Base-by-base conservation (phyloP, 2,797 vertebrate species). In the Sebastes vulpes region DNA sequence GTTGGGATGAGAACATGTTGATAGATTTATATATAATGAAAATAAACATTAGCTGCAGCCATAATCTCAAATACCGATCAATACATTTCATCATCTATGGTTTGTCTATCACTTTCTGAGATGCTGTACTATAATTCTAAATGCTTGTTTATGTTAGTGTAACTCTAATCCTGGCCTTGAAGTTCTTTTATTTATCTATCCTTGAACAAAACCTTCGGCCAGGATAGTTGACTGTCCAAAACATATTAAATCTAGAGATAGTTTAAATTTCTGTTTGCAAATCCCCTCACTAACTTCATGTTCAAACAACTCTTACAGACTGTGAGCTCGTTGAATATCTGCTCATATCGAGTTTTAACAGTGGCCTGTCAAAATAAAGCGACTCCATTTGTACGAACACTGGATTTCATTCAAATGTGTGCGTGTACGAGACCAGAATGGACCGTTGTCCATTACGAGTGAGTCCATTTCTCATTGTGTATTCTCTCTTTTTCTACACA, bases 401-500 rank as follows among this genome's bases (percentile, higher is more conserved):
- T 67, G 35, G 35, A 35, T 53, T 74, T 46, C 14, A 26, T 20
- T 70, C 25, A 64, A 10, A 29, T 29, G 25, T 65, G 11, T 72
- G 48, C 46, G 11, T 9, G 10, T 21, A 20, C 6, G 4, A 69
- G 71, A 50, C 35, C 26, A 67, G 14, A 76, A 61, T 26, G 10
- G 38, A n/a, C 52, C 25, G n/a, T 79, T 81, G 70, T 46, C 70
- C 28, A 77, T 85, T 38, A 52, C 18, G 53, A 12, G 42, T 46
- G 28, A 58, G 54, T 32, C 31, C 31, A 32, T 32, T 35, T 50
- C 67, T 63, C 38, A 5, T 59, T 9, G 20, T 16, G 12, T 56
- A 4, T 48, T 54, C 29, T 75, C 35, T 75, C 16, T 61, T 75
- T 60, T 32, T 31, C 42, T 28, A 25, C 21, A 8, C 52, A 56